Conservation (phyloP, 2,113 vertebrate genomes). For the Gulo gulo region DNA sequence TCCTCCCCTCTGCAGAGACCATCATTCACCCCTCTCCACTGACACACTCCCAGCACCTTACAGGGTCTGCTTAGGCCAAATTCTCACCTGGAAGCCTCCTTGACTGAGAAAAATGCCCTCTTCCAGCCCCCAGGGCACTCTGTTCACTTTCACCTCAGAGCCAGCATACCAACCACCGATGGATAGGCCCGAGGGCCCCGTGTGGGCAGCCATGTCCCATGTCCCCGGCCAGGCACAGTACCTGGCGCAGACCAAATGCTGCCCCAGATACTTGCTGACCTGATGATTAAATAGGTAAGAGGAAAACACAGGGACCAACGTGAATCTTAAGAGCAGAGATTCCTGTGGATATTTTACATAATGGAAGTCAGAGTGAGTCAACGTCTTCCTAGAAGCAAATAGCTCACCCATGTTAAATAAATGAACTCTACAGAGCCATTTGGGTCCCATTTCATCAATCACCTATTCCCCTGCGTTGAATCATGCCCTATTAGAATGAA, state of each 20-base stretch:
- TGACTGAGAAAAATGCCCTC: not conserved
- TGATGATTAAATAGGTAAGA: not conserved
- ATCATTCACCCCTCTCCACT: not conserved
- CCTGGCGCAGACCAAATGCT: not conserved
- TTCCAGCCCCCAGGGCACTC: not conserved
- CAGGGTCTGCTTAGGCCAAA: not conserved
- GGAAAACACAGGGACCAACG: not conserved
- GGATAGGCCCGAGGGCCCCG: not conserved
- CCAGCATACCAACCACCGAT: not conserved
- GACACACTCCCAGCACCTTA: not conserved
- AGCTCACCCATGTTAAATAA: conserved; percentile 71
- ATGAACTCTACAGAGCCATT: conserved; percentile 71
- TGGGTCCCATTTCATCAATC: conserved; percentile 69
- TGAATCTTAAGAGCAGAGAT: conserved; percentile 48
- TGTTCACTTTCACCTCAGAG: not conserved
- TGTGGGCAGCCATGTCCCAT: not conserved
- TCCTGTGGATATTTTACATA: conserved; percentile 66
- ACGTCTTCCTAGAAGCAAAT: conserved; percentile 72
- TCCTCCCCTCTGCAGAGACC: not conserved
- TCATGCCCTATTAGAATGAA: conserved; percentile 66
- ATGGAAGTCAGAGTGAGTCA: conserved; percentile 67
- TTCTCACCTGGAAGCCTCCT: not conserved
- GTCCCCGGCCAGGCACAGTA: not conserved
- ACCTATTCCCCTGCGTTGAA: conserved; percentile 37
- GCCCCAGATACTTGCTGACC: not conserved